Evolutionary conservation across 2,888 invertebrate genomes (phyloP).

Genomic region (Petrophora chlorosata): DNA sequence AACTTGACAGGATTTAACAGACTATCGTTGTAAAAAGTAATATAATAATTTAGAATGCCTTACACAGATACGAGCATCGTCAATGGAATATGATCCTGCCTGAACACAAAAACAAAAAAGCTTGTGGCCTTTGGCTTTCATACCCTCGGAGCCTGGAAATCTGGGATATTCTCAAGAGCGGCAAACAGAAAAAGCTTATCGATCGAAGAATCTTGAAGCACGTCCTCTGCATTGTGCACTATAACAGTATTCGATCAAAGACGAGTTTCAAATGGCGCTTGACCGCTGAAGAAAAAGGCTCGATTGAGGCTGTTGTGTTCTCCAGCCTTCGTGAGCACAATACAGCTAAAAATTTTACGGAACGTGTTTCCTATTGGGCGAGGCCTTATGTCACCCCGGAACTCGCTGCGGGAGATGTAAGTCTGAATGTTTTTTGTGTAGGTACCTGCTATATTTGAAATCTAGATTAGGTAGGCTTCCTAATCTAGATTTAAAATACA

Average conservation of each 20-base stretch:
- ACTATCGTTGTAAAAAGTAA: too few relatives aligned
- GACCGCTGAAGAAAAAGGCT: conserved; percentile 50
- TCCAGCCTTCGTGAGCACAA: conserved; percentile 50
- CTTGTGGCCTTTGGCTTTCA: conserved; percentile 60
- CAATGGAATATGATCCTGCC: conserved; percentile 69
- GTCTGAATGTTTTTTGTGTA: too few relatives aligned
- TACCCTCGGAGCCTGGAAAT: conserved; percentile 62
- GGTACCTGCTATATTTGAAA: too few relatives aligned
- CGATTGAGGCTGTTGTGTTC: conserved; percentile 53
- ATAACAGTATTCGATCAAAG: conserved; percentile 43
- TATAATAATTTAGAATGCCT: not conserved
- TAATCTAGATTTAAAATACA: too few relatives aligned
- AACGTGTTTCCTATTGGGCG: conserved; percentile 41
- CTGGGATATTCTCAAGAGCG: conserved; percentile 60
- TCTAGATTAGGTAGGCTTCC: too few relatives aligned
- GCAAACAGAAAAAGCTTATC: conserved; percentile 49
- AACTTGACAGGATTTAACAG: too few relatives aligned
- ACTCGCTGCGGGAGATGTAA: conserved; percentile 44
- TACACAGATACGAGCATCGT: conserved; percentile 62
- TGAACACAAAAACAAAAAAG: conserved; percentile 56
- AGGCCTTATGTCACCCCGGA: conserved; percentile 60
- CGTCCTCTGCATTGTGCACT: conserved; percentile 60
- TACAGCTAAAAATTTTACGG: conserved; percentile 26
- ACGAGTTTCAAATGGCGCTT: conserved; percentile 26
- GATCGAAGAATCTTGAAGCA: conserved; percentile 55